A percentile compares a stretch with the other conserved stretches of the same genome.
Evolutionary conservation across 2,113 vertebrate species (phyloP).

Genomic region (Dicaeum eximium): DNA sequence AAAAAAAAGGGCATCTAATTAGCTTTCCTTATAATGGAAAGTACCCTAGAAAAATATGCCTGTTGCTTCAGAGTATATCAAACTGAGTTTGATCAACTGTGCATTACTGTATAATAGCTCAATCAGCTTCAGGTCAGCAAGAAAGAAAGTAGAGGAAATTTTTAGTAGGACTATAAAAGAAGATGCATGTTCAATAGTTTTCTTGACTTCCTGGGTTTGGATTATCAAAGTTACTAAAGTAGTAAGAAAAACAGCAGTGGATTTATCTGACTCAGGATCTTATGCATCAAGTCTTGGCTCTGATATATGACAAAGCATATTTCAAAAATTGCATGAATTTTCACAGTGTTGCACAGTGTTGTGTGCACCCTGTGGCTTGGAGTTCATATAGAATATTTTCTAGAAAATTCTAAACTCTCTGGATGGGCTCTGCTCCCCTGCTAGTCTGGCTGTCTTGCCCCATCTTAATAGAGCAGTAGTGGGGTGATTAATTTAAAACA

Average conservation of each 20-base stretch:
- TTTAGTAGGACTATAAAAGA: not conserved
- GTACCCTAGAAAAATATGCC: not conserved
- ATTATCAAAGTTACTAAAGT: not conserved
- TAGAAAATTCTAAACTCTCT: not conserved
- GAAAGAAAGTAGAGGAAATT: not conserved
- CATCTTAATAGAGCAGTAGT: not conserved
- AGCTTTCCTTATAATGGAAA: not conserved
- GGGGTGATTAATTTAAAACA: not conserved
- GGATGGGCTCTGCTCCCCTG: not conserved
- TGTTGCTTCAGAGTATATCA: conserved; percentile 11
- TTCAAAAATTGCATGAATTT: not conserved
- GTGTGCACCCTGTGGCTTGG: not conserved
- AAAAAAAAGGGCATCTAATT: not conserved
- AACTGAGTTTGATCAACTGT: conserved; percentile 18
- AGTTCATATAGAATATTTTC: not conserved
- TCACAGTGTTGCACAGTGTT: not conserved
- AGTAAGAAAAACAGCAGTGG: not conserved
- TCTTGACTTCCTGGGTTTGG: not conserved
- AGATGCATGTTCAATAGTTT: not conserved
- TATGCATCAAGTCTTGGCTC: not conserved
- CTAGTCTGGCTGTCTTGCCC: not conserved
- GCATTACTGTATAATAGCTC: not conserved
- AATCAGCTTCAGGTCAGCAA: not conserved
- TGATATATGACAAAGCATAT: not conserved
- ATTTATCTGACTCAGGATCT: not conserved